Evolutionary conservation across 2,888 invertebrate species (phyloP), one percentile per base, ranked within the genome.

Genomic region (Clivina fossor): DNA sequence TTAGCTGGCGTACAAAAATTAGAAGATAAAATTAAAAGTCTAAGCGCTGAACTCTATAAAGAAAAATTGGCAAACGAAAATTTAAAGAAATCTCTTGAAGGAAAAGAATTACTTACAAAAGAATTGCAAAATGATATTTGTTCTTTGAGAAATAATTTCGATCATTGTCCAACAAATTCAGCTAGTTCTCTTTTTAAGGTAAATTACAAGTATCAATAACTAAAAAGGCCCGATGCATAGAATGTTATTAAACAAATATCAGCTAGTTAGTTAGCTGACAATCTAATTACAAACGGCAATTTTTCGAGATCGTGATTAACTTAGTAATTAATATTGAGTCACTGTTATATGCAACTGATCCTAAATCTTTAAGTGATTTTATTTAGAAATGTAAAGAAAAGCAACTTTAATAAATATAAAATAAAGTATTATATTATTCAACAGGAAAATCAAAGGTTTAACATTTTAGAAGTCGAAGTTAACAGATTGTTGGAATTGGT

Each of bases 401-500:
- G n/a, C n/a, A n/a, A n/a, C n/a, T n/a, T n/a, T n/a, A n/a, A n/a
- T n/a, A n/a, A n/a, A n/a, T n/a, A n/a, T n/a, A n/a, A n/a, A n/a
- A n/a, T n/a, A n/a, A n/a, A n/a, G n/a, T n/a, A n/a, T n/a, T n/a
- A n/a, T 9, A 26, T 26, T 7, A 8, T 26, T 26, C 26, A 26
- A 5, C 26, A 26, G 8, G 8, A 26, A 26, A 7, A 7, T 26
- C 26, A 26, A 26, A 26, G 26, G n/a, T n/a, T n/a, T 3, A 76
- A 78, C 2, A 79, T 80, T 1, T 78, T 81, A 1, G 83, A 85
- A 66, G 80, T 80, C 37, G 85, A 86, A 72, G 78, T 81, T 11
- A 74, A 80, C 56, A 75, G 80, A 41, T 69, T 86, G 2, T 68
- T 85, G 1, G 82, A 83, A 55, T 68, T 86, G 35, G 75, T 83